Conservation (phyloP, 2,113 vertebrate genomes). For the Aptenodytes forsteri region DNA sequence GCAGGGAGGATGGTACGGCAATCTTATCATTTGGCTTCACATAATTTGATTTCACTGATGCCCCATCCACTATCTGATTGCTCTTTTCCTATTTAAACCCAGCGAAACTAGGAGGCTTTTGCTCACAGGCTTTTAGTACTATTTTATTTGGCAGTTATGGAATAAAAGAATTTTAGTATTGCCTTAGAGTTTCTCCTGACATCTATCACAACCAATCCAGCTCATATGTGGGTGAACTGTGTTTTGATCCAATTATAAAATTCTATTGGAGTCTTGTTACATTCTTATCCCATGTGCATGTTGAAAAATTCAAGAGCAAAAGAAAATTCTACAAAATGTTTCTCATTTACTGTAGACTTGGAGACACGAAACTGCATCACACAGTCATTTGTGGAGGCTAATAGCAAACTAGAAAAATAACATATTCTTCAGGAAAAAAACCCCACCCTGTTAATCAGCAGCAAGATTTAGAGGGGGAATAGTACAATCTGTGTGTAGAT, state of each 20-base stretch:
- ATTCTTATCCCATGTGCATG: conserved; percentile 50
- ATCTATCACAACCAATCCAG: conserved; percentile 63
- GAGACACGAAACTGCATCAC: conserved; percentile 5
- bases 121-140: conserved; percentile 50
- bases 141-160: conserved; percentile 63
- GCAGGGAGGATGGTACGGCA: background rate
- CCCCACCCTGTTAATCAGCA: background rate
- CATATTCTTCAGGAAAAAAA: background rate
- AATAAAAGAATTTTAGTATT: conserved; percentile 59
- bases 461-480: background rate
- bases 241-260: conserved; percentile 67
- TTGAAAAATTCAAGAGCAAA: conserved; percentile 47
- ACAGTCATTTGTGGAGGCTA: background rate
- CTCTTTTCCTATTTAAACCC: conserved; percentile 34
- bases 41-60: conserved; percentile 34
- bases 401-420: background rate
- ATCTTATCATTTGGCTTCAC: background rate
- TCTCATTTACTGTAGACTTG: conserved; percentile 41
- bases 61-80: conserved; percentile 28
- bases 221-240: conserved; percentile 62
- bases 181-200: conserved; percentile 62
- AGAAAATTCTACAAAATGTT: conserved; percentile 53
- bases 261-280: conserved; percentile 54
- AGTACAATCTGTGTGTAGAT: background rate
- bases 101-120: conserved; percentile 50